Percentiles rank a stretch among this genome's conserved stretches.
phyloP scores from a whole-genome alignment of 2,113 vertebrate genomes.

The Petrocephalus zakoni region DNA sequence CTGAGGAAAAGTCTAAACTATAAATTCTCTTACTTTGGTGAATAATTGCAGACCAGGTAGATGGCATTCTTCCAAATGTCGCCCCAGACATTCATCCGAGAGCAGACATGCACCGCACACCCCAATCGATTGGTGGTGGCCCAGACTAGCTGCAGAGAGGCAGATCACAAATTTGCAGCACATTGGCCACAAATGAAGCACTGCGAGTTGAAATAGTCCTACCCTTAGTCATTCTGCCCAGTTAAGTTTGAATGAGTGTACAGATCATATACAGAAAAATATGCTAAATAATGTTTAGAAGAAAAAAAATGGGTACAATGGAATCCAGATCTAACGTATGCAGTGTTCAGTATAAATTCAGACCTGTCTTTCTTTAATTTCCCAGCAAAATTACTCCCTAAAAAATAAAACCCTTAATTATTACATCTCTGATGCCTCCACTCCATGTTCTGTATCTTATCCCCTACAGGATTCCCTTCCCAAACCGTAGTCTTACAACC shows the following conservation, averaged over 20 bases:
- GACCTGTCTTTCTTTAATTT: not conserved
- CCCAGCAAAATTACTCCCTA: not conserved
- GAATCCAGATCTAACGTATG: not conserved
- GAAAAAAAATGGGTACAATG: not conserved
- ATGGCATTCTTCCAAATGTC: slow-evolving; percentile 85
- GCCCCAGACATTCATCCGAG: slow-evolving; percentile 85
- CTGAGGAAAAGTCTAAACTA: not conserved
- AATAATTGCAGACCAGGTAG: slow-evolving; percentile 98
- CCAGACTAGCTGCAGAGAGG: slow-evolving; percentile 81
- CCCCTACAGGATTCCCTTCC: not conserved
- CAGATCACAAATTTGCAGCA: not conserved
- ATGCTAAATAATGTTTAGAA: not conserved
- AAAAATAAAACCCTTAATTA: not conserved
- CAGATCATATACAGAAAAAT: not conserved
- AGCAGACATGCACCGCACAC: slow-evolving; percentile 84
- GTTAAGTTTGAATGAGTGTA: not conserved
- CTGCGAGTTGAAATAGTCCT: not conserved
- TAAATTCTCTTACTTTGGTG: slow-evolving; percentile 82
- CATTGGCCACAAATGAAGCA: not conserved
- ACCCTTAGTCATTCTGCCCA: not conserved
- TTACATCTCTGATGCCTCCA: not conserved
- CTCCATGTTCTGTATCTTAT: not conserved
- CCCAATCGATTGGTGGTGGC: slow-evolving; percentile 87
- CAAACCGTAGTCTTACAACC: not conserved
- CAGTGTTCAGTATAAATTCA: not conserved